Percentiles rank a stretch among this genome's conserved stretches.
phyloP scores from a whole-genome alignment of 2,888 invertebrate species.

The Meiosimyza platycephala region DNA sequence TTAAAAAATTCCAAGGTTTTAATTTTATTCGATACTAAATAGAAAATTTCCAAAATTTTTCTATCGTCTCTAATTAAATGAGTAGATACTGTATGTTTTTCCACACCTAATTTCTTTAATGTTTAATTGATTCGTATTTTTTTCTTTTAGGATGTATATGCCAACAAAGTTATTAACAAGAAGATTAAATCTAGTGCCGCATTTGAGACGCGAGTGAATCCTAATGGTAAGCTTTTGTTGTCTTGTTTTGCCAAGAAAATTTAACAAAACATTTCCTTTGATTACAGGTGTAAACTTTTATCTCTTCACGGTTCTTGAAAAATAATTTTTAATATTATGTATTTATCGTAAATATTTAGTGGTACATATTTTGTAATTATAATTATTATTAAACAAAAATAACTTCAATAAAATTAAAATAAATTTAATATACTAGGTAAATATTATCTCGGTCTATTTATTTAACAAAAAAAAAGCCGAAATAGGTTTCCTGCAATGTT shows the following conservation, averaged over 20 bases:
- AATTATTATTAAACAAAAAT: conserved; percentile 14
- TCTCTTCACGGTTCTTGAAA: conserved; percentile 51
- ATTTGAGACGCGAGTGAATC: conserved; percentile 55
- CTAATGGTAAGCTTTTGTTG: conserved; percentile 51
- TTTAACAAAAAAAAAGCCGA: too few relatives aligned
- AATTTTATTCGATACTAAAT: too few relatives aligned
- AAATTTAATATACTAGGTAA: too few relatives aligned
- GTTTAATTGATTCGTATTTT: not conserved
- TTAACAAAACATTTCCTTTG: not conserved
- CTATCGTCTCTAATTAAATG: too few relatives aligned
- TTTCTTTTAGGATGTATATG: conserved; percentile 44
- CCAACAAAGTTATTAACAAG: conserved; percentile 37
- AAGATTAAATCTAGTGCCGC: conserved; percentile 36
- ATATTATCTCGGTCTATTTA: not conserved
- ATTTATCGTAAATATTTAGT: conserved; percentile 4
- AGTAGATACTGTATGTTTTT: too few relatives aligned
- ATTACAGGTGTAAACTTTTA: conserved; percentile 57
- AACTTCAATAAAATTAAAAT: conserved; percentile 22
- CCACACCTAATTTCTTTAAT: too few relatives aligned
- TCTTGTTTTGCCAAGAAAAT: not conserved
- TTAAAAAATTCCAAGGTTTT: too few relatives aligned
- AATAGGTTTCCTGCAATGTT: too few relatives aligned
- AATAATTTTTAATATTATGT: not conserved
- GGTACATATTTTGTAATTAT: conserved; percentile 1
- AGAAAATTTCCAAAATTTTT: too few relatives aligned